Conservation (phyloP, 2,797 vertebrate genomes). For the Rhynchonycteris naso region DNA sequence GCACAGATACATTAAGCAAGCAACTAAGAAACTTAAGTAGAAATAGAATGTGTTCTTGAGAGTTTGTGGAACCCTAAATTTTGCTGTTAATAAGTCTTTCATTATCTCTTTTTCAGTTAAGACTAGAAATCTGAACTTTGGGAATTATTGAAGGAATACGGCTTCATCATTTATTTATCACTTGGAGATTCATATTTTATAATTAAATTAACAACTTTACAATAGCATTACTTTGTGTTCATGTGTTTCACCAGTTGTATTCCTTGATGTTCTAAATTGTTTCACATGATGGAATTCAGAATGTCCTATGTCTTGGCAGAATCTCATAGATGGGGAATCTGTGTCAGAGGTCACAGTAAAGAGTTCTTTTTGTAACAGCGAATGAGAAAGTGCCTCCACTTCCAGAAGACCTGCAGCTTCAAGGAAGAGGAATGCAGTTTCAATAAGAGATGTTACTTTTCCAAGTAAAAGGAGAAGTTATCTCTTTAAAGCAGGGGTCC, state of each 20-base stretch:
- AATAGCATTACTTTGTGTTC: background rate
- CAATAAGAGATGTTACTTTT: constrained; percentile 5
- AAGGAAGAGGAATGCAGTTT: background rate
- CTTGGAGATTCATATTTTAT: background rate
- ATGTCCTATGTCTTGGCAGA: background rate
- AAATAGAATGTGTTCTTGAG: background rate
- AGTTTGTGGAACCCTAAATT: background rate
- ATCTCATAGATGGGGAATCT: background rate
- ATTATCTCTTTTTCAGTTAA: background rate
- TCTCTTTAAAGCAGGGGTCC: no score
- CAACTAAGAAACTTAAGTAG: background rate
- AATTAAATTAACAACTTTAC: background rate
- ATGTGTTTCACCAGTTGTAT: background rate
- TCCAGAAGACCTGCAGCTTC: background rate
- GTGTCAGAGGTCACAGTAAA: background rate
- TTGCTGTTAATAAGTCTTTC: background rate
- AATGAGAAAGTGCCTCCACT: background rate
- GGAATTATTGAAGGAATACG: background rate
- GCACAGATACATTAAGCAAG: background rate
- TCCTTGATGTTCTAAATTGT: background rate
- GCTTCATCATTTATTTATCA: background rate
- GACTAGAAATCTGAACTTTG: background rate
- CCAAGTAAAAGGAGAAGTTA: constrained; percentile 3
- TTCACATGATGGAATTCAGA: background rate
- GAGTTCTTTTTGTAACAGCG: background rate